Conservation (phyloP, 2,888 invertebrate species). For the Chalcosyrphus nemorum region DNA sequence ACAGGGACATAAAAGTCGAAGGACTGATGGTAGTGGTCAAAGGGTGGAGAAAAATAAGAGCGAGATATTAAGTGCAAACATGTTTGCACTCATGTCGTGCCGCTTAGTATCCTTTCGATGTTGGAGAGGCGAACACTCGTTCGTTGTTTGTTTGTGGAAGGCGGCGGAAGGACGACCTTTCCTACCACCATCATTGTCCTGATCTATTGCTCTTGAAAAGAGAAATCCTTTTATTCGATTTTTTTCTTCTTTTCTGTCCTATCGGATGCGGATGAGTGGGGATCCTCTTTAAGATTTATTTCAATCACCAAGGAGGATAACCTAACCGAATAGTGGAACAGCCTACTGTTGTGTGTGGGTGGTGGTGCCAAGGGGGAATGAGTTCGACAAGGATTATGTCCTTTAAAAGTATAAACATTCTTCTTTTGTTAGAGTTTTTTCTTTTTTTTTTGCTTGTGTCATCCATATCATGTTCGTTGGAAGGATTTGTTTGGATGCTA, state of each 20-base stretch:
- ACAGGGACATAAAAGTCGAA: slow-evolving; percentile 41
- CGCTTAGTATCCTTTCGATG: slow-evolving; percentile 36
- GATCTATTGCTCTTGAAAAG: slow-evolving; percentile 62
- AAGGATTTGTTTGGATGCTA: slow-evolving; percentile 41
- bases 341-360: slow-evolving; percentile 3
- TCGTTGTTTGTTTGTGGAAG: slow-evolving; percentile 8
- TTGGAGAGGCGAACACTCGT: neutral
- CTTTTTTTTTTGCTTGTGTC: neutral
- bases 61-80: slow-evolving; percentile 61
- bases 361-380: neutral
- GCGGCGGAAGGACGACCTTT: neutral
- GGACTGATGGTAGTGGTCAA: slow-evolving; percentile 15
- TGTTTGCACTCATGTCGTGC: slow-evolving; percentile 64
- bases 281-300: slow-evolving; percentile 60
- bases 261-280: slow-evolving; percentile 39
- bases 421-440: slow-evolving; percentile 38
- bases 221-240: slow-evolving; percentile 7
- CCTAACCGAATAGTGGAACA: slow-evolving; percentile 2
- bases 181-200: slow-evolving; percentile 27
- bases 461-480: slow-evolving; percentile 30
- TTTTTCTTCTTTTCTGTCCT: neutral
- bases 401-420: slow-evolving; percentile 62
- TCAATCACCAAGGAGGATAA: slow-evolving; percentile 38
- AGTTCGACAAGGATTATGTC: slow-evolving; percentile 51
- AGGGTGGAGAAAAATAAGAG: neutral